phyloP scores from a whole-genome alignment of 2,797 vertebrate genomes.

The Synaphobranchus kaupii region DNA sequence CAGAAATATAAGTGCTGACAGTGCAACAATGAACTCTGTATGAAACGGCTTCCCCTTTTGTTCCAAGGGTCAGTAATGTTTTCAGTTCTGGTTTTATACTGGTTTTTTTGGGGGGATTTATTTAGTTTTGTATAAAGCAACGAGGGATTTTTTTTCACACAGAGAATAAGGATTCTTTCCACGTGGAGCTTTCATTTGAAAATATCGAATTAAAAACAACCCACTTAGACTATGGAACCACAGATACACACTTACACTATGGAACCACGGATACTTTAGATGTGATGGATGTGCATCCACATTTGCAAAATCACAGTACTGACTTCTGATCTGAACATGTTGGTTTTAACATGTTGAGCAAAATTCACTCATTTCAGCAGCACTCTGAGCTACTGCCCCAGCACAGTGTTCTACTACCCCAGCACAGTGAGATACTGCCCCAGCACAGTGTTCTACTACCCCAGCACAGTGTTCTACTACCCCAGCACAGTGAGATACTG shows the following conservation, averaged over 20 bases:
- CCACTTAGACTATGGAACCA: background rate
- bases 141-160: background rate
- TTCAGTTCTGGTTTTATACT: constrained; percentile 20
- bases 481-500: too few relatives aligned
- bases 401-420: too few relatives aligned
- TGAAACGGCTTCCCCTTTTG: constrained; percentile 29
- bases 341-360: too few relatives aligned
- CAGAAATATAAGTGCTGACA: constrained; percentile 34
- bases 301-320: background rate
- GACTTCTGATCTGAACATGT: too few relatives aligned
- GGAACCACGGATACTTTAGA: background rate
- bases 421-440: too few relatives aligned
- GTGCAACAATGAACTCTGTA: constrained; percentile 35
- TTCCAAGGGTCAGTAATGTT: constrained; percentile 23
- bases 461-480: too few relatives aligned
- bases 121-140: background rate
- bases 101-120: background rate
- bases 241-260: background rate
- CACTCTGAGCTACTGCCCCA: too few relatives aligned
- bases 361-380: too few relatives aligned
- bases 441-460: background rate
- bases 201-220: background rate
- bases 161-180: background rate
- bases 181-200: background rate
- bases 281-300: too few relatives aligned